Evolutionary conservation across 37 sponge, comb jelly and placozoan species (phyloP).

Genomic region (Tethya wilhelma): DNA sequence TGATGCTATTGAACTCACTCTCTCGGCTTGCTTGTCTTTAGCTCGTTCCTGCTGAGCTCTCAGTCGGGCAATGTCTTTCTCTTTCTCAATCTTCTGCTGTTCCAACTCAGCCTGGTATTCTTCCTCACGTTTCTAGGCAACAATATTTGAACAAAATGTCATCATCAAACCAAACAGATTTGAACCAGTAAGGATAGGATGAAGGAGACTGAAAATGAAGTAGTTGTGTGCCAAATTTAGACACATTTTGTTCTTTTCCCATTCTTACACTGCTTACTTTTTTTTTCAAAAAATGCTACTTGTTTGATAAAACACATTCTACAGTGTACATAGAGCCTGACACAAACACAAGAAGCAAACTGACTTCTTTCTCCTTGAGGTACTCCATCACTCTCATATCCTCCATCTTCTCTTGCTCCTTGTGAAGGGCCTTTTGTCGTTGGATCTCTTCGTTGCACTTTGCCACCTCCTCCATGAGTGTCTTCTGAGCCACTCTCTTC

Average conservation of each 20-base stretch:
- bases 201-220: too few relatives aligned
- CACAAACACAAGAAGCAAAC: too few relatives aligned
- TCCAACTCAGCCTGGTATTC: conserved; percentile 87
- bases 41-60: conserved; percentile 97
- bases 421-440: conserved; percentile 72
- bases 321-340: too few relatives aligned
- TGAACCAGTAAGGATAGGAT: too few relatives aligned
- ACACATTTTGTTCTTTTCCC: too few relatives aligned
- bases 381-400: conserved; percentile 93
- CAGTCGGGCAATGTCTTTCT: conserved; percentile 92
- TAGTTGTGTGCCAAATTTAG: too few relatives aligned
- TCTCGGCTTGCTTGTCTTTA: conserved; percentile 98
- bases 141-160: too few relatives aligned
- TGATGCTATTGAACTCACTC: conserved; percentile 32
- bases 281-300: too few relatives aligned
- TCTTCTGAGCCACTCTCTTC: conserved; percentile 83
- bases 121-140: conserved; percentile 74
- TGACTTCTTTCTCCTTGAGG: conserved; percentile 88
- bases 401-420: conserved; percentile 86
- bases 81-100: conserved; percentile 89
- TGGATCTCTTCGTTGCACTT: conserved; percentile 87
- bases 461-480: conserved; percentile 94
- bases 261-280: too few relatives aligned
- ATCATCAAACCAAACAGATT: too few relatives aligned
- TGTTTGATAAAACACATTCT: too few relatives aligned